A percentile compares a stretch with the other conserved stretches of the same genome.
phyloP scores from a whole-genome alignment of 2,113 vertebrate genomes.

The Callopanchax toddi region DNA sequence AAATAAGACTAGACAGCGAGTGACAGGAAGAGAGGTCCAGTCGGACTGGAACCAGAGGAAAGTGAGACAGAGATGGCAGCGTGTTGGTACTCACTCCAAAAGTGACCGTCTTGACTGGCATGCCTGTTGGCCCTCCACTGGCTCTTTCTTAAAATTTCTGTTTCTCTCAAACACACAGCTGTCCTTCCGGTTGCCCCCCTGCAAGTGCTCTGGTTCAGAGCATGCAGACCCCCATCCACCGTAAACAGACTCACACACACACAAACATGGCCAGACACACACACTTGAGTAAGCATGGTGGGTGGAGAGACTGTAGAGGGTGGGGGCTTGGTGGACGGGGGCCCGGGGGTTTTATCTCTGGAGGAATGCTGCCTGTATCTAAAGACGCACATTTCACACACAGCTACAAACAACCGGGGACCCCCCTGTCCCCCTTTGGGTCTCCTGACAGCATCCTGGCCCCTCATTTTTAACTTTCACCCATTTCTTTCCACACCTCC shows the following conservation, averaged over 20 bases:
- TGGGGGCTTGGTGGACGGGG: constrained; percentile 58
- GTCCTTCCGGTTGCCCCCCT: constrained; percentile 71
- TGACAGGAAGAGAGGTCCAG: constrained; percentile 23
- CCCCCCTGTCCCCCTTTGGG: constrained; percentile 11
- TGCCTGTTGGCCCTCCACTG: constrained; percentile 74
- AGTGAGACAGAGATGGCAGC: constrained; percentile 37
- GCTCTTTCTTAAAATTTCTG: constrained; percentile 56
- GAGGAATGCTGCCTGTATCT: constrained; percentile 80
- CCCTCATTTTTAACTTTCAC: not conserved
- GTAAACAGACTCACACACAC: constrained; percentile 57
- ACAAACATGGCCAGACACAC: constrained; percentile 48
- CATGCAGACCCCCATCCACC: constrained; percentile 63
- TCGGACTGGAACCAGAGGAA: constrained; percentile 2
- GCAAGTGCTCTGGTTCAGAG: constrained; percentile 58
- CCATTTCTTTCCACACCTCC: not conserved
- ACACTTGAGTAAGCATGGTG: constrained; percentile 74
- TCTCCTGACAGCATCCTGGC: constrained; percentile 18
- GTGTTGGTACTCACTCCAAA: constrained; percentile 81
- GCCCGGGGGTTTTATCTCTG: constrained; percentile 78
- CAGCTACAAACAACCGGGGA: constrained; percentile 52
- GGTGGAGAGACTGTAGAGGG: constrained; percentile 69
- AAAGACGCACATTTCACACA: constrained; percentile 73
- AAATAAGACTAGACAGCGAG: constrained; percentile 21
- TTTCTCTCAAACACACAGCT: constrained; percentile 65
- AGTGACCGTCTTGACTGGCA: constrained; percentile 79